Evolutionary conservation across 1,140 invertebrate species (phyloP).

Genomic region (Aphidius gifuensis): DNA sequence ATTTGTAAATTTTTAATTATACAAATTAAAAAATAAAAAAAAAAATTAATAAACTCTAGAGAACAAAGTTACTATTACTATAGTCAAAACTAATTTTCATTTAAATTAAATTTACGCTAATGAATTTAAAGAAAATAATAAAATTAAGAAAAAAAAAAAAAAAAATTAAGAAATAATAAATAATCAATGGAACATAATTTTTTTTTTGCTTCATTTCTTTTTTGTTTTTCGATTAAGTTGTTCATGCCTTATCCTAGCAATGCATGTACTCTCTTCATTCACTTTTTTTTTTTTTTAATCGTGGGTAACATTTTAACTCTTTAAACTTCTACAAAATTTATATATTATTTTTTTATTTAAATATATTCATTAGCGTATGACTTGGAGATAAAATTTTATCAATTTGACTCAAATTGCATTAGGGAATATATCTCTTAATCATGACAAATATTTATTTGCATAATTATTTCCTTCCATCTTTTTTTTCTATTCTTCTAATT

Average conservation of each 20-base stretch:
- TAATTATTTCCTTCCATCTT: not conserved
- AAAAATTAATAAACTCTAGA: no score
- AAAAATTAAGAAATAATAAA: no score
- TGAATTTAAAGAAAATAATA: no score
- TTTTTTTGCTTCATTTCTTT: constrained; percentile 7
- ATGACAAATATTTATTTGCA: not conserved
- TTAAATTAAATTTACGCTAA: no score
- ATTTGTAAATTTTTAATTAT: no score
- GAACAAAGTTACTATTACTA: no score
- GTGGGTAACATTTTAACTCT: constrained; percentile 33
- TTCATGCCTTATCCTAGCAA: constrained; percentile 5
- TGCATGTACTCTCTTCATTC: not conserved
- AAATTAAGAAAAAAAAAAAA: no score
- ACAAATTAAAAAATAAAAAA: no score
- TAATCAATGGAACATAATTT: not conserved
- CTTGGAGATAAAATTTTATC: constrained; percentile 22
- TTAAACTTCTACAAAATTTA: constrained; percentile 34
- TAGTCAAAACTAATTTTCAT: no score
- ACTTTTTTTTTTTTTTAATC: constrained; percentile 15
- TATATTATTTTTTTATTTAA: constrained; percentile 27
- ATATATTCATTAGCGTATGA: constrained; percentile 32
- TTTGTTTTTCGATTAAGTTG: constrained; percentile 2
- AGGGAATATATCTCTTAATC: not conserved
- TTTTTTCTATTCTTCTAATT: not conserved
- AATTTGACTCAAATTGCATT: constrained; percentile 1